These are phyloP conservation scores for Baryphthengus martii DNA, from an alignment of 2,113 vertebrate genomes.

Conservation along the genomic window DNA sequence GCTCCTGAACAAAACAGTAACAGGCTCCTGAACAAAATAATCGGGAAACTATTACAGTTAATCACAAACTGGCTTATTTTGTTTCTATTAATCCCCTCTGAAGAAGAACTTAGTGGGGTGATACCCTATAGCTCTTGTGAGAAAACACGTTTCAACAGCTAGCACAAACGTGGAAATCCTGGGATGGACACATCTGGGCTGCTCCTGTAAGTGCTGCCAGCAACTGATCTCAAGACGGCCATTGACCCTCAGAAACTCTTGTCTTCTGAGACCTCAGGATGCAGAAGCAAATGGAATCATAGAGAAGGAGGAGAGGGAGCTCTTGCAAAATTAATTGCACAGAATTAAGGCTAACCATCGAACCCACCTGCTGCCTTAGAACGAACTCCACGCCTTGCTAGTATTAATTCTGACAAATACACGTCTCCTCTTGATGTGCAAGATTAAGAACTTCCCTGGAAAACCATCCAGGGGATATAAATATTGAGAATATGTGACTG, in stretches of 20 bases:
- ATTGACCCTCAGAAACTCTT: not conserved
- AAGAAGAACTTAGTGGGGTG: not conserved
- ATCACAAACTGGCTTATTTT: not conserved
- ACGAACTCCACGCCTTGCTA: not conserved
- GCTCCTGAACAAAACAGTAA: conserved; percentile 4
- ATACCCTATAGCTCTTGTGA: not conserved
- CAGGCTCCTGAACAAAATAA: not conserved
- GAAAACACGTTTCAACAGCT: not conserved
- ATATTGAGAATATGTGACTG: not conserved
- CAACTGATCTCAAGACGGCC: not conserved
- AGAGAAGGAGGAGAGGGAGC: not conserved
- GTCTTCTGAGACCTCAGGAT: not conserved
- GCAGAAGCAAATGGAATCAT: not conserved
- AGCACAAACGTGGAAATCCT: not conserved
- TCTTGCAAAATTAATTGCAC: not conserved
- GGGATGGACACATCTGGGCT: not conserved
- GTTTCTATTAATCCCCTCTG: not conserved
- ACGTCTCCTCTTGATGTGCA: not conserved
- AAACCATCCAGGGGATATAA: not conserved
- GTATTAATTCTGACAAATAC: not conserved
- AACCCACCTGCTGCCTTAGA: not conserved
- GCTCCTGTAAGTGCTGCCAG: not conserved
- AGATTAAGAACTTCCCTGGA: not conserved
- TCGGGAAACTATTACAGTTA: not conserved
- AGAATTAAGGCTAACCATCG: not conserved